Conservation (phyloP, 2,113 vertebrate genomes). For the Acrocephalus kingi region DNA sequence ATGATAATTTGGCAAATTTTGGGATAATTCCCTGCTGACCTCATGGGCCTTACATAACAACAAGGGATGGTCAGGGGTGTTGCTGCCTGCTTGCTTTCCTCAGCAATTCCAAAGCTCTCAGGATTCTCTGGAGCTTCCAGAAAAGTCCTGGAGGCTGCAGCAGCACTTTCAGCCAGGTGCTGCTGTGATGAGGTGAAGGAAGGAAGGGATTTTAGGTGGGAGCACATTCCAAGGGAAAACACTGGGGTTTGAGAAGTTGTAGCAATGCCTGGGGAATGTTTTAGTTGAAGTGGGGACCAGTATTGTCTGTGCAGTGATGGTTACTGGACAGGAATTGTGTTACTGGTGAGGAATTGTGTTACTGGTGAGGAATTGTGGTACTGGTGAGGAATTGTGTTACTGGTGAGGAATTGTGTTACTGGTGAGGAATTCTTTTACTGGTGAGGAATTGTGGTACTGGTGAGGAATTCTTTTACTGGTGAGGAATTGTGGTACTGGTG, state of each 20-base stretch:
- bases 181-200: fast-evolving
- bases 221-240: fast-evolving
- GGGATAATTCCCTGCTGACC: background rate
- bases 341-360: background rate
- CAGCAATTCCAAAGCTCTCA: fast-evolving
- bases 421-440: background rate
- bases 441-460: background rate
- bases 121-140: background rate
- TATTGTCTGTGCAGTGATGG: background rate
- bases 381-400: background rate
- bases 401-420: background rate
- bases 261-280: background rate
- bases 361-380: background rate
- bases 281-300: fast-evolving
- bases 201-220: background rate
- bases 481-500: no score
- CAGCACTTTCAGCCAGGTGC: fast-evolving
- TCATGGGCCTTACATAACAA: background rate
- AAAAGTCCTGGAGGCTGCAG: background rate
- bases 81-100: background rate
- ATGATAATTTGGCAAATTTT: background rate
- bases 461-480: background rate
- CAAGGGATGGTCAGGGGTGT: fast-evolving
- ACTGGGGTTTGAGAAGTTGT: fast-evolving
- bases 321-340: background rate